Base-by-base conservation (phyloP, 2,113 vertebrate genomes). In the Neodon shergylaensis region DNA sequence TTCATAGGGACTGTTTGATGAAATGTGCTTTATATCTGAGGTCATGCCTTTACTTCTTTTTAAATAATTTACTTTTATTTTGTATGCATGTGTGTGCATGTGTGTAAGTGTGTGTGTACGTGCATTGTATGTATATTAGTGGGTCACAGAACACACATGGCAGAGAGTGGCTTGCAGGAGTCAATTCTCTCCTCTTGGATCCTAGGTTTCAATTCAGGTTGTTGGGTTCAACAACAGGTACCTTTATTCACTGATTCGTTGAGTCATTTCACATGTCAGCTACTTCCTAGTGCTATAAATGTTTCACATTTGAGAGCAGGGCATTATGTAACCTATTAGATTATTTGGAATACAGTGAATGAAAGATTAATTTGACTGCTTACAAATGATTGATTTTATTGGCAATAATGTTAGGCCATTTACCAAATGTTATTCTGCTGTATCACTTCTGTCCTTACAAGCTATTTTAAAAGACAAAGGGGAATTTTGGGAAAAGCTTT, bases 1-100 rank as follows among this genome's bases (percentile, higher is more conserved):
- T 94, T 7, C 21, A 21, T 58, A 58, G 19, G 49, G 44, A 31
- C n/a, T 94, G 7, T 91, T 96, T 95, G 88, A 94, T 92, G 87
- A 95, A 96, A 86, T 94, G 87, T 78, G 44, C 61, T 78, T 91
- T 47, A 47, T 94, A 86, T 76, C 88, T 88, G 95, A 66, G 58
- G 63, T 81, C 95, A n/a, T 88, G 24, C n/a, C 73, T 72, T 63
- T 70, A 6, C 44, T 65, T 44, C 26, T 65, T 84, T 42, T 44
- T 11, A 84, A 65, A 19, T 2, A 84, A 61, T 65, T 84, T 42
- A n/a, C 24, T 42, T 49, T 83, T 83, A 42, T 83, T n/a, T 83
- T 13, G 3, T 54, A 1, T 81, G 49, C 26, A 24, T 63, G 54
- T 65, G 26, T 44, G 26, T 44, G 3, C 21, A 11, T 54, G 14